Evolutionary conservation across 2,797 vertebrate genomes (phyloP), one percentile per base, ranked within the genome.

Genomic region (Gymnoscopelus braueri): DNA sequence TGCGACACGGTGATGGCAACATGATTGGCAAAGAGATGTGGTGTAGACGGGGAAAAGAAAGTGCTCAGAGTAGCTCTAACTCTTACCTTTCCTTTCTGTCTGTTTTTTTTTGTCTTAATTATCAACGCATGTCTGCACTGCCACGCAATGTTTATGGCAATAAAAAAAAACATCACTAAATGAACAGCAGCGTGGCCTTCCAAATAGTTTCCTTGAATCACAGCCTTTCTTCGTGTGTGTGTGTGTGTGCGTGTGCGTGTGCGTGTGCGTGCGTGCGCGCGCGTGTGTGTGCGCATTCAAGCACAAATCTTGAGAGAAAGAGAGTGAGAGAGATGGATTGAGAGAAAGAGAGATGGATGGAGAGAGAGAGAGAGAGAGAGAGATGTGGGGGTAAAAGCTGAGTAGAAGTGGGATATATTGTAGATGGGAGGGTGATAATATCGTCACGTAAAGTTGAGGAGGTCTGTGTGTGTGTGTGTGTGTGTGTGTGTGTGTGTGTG

Each of bases 161-260:
- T 71, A 76, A 79, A 69, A 73, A 58, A 79, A 72, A 61, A 23
- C 63, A 83, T 71, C 44, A 58, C 63, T 77, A 63, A 82, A 83
- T 74, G 73, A 81, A 75, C 64, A 81, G 60, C 60, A 60, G 71
- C 77, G 12, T 54, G 54, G 50, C 13, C 59, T 60, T 74, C 72
- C 72, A 80, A 67, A 74, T 63, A 76, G 35, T 66, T 77, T 70
- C 67, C 60, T 69, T 78, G 58, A 59, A 71, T 78, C 50, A 63
- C 11, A 60, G 44, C 44, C 15, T 69, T 63, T 56, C 29, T 26
- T n/a, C n/a, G 14, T 52, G 50, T 52, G 50, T 52, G n/a, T 35
- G 39, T 48, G 15, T n/a, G 57, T 60, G 55, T 29, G 55, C 26
- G 19, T 57, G 55, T 29, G 55, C 12, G 55, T 29, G 55, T 10